These are phyloP conservation scores for Coenobita brevimanus DNA, from an alignment of 1,140 invertebrate species.

Conservation along the genomic window DNA sequence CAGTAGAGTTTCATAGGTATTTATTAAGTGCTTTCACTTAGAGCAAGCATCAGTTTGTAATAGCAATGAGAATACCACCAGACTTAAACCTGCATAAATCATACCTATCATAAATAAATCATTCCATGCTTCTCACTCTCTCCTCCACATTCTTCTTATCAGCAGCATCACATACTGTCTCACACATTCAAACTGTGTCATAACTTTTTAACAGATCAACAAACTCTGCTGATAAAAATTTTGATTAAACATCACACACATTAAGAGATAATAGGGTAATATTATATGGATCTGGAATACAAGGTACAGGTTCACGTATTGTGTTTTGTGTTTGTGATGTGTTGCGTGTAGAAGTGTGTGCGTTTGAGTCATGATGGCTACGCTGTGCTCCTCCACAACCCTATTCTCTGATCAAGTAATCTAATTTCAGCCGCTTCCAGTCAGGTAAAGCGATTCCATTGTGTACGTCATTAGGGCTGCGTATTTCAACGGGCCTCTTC, in stretches of 20 bases:
- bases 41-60: neutral
- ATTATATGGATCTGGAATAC: neutral
- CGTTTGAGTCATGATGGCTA: neutral
- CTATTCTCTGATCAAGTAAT: neutral
- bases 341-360: neutral
- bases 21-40: neutral
- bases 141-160: neutral
- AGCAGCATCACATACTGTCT: neutral
- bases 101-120: neutral
- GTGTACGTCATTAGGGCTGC: neutral
- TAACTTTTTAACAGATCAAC: neutral
- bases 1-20: conserved; percentile 13
- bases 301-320: neutral
- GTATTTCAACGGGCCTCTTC: neutral
- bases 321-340: neutral
- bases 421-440: neutral
- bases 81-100: neutral
- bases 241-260: neutral
- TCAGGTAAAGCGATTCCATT: neutral
- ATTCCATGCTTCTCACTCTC: neutral
- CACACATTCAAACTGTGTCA: neutral
- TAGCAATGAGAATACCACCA: neutral
- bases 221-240: neutral
- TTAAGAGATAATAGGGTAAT: neutral
- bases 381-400: neutral